Evolutionary conservation across 2,797 vertebrate genomes (phyloP).

Genomic region (Atherinosoma microstoma): DNA sequence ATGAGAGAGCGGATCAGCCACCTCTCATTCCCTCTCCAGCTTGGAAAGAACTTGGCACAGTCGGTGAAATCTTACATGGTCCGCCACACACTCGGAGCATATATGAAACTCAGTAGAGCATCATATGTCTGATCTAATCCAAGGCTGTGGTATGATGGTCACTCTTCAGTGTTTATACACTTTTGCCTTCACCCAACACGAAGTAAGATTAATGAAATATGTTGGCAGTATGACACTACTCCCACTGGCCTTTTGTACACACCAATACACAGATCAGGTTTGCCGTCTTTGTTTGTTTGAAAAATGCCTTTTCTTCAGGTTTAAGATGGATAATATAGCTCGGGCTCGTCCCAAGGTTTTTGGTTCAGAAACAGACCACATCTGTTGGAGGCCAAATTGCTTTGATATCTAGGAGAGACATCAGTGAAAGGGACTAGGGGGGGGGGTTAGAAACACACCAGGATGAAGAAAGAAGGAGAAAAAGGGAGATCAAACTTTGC

Average conservation of each 20-base stretch:
- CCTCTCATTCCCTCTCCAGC: conserved; percentile 49
- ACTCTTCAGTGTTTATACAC: conserved; percentile 37
- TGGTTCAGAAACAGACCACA: conserved; percentile 56
- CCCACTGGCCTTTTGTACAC: conserved; percentile 34
- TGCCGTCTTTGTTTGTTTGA: conserved; percentile 26
- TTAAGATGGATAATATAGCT: conserved; percentile 50
- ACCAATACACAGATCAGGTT: conserved; percentile 35
- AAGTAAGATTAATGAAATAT: conserved; percentile 64
- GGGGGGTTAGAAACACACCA: conserved; percentile 29
- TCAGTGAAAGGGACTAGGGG: conserved; percentile 45
- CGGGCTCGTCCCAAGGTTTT: conserved; percentile 43
- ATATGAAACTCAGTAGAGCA: conserved; percentile 62
- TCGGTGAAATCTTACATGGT: conserved; percentile 38
- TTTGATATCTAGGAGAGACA: conserved; percentile 61
- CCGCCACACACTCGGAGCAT: conserved; percentile 53
- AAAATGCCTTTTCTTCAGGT: conserved; percentile 29
- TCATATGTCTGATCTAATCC: conserved; percentile 58
- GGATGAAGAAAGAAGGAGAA: conserved; percentile 14
- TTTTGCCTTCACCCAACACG: conserved; percentile 34
- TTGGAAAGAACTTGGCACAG: conserved; percentile 51
- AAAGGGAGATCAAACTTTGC: conserved; percentile 14
- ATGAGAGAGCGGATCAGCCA: conserved; percentile 36
- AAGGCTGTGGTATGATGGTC: conserved; percentile 39
- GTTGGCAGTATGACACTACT: conserved; percentile 51
- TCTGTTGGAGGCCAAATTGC: conserved; percentile 58